A percentile compares a stretch with the other conserved stretches of the same genome.
phyloP scores from a whole-genome alignment of 2,888 invertebrate genomes.

The Junonia oenone region DNA sequence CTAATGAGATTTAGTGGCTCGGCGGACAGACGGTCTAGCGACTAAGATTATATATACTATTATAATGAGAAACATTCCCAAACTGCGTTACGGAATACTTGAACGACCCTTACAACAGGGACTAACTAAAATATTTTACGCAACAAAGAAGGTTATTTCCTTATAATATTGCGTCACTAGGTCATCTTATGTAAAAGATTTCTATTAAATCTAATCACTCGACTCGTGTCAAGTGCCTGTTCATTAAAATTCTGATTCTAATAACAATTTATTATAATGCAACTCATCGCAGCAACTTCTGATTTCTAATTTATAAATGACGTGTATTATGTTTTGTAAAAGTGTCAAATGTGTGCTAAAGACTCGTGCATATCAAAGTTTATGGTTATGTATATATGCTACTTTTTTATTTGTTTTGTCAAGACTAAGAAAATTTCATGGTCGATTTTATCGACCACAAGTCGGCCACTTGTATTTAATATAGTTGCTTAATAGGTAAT shows the following conservation, averaged over 20 bases:
- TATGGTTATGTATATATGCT: no score
- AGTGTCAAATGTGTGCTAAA: background rate
- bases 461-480: no score
- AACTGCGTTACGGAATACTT: no score
- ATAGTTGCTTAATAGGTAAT: no score
- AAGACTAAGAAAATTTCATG: no score
- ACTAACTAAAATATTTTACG: background rate
- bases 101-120: background rate
- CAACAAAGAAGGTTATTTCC: background rate
- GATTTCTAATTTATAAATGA: slow-evolving; percentile 7
- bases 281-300: slow-evolving; percentile 11
- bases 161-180: background rate
- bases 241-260: slow-evolving; percentile 21
- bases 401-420: background rate
- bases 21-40: no score
- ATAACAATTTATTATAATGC: slow-evolving; percentile 12
- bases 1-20: no score
- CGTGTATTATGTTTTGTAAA: background rate
- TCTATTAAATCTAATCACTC: background rate
- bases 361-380: background rate
- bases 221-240: slow-evolving; percentile 13
- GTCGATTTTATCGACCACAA: no score
- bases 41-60: no score
- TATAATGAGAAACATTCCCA: background rate
- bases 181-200: background rate